Evolutionary conservation across 2,113 vertebrate genomes (phyloP), one percentile per base, ranked within the genome.

Genomic region (Addax nasomaculatus): DNA sequence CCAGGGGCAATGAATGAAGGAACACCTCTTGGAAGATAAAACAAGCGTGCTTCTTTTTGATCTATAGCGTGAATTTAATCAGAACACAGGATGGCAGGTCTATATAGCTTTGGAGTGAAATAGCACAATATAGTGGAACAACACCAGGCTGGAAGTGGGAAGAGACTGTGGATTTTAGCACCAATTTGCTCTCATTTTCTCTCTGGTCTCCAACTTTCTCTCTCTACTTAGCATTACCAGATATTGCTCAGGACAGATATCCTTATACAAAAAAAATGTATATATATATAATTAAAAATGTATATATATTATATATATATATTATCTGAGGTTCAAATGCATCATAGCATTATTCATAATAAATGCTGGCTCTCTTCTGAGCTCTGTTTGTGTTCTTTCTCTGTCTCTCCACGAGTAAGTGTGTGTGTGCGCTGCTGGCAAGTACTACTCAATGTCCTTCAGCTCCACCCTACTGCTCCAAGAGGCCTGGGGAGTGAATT

Each of bases 311-410:
- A 62, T 33, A 30, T 16, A 70, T 23, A 19, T 21, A n/a, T 23
- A 3, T 78, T 5, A 58, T 15, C 13, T 45, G 23, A 25, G 13
- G 43, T 30, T 92, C n/a, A 39, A 2, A n/a, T 70, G 29, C 16
- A 80, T 16, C 47, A 33, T 21, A 21, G 47, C 45, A 12, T 80
- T 19, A 33, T 13, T 80, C n/a, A 12, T 21, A 30, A 49, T 19
- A 19, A 30, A 12, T 19, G 23, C 4, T 6, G 11, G 6, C 51
- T 55, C n/a, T 14, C 13, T n/a, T 51, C 15, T 21, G 0, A 49
- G 8, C 5, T 62, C 5, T 1, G 0, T 60, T 6, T 45, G 15
- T 10, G 0, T 3, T 13, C 45, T 39, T 33, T 14, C 5, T 25
- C 17, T 29, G n/a, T 10, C 19, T 53, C 1, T 30, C 15, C 36